Percentiles rank a stretch among this genome's conserved stretches.
Evolutionary conservation across 2,113 vertebrate genomes (phyloP).

Genomic region (Eptesicus fuscus): DNA sequence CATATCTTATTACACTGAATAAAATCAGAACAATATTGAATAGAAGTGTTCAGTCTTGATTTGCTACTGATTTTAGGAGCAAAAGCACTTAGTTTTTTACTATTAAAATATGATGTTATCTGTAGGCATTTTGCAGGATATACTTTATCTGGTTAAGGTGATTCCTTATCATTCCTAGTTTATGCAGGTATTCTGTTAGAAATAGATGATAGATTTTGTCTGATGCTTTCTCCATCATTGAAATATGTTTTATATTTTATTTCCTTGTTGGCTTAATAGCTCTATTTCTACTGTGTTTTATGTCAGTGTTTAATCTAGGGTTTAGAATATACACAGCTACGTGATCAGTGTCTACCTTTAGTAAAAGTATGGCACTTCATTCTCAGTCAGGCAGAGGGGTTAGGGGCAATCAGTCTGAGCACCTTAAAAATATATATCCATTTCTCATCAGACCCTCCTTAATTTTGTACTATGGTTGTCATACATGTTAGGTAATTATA

Average conservation of each 20-base stretch:
- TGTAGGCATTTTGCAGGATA: neutral
- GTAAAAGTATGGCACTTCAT: neutral
- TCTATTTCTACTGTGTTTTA: neutral
- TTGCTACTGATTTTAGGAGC: neutral
- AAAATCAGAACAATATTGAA: neutral
- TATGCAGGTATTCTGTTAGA: neutral
- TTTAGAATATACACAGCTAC: neutral
- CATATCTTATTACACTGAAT: neutral
- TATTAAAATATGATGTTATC: neutral
- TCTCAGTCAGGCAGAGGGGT: no score
- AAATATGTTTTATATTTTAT: neutral
- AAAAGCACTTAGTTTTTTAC: neutral
- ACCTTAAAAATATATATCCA: neutral
- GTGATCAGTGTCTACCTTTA: neutral
- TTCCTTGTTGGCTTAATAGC: neutral
- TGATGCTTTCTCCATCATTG: neutral
- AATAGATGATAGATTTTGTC: neutral
- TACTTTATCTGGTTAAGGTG: neutral
- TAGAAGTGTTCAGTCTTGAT: neutral
- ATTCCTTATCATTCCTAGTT: neutral
- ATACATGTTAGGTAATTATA: neutral
- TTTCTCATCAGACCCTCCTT: neutral
- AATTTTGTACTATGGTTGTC: neutral
- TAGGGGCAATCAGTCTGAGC: neutral
- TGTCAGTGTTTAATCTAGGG: neutral